A percentile compares a stretch with the other conserved stretches of the same genome.
Conservation (phyloP, 2,888 invertebrate species). For the Chymomyza amoena region DNA sequence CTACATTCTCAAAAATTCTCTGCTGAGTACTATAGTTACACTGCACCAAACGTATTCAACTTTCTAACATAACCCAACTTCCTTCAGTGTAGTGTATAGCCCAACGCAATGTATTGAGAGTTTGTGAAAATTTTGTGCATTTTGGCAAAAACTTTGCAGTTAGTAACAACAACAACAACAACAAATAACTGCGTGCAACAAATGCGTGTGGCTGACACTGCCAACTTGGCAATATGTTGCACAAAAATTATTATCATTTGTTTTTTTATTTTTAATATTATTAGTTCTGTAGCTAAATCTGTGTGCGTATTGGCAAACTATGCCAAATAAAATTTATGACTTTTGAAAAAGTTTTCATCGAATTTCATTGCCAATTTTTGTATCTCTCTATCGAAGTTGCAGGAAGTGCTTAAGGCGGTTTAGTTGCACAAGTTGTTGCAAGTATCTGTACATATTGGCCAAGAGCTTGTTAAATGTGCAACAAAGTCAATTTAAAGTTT, state of each 20-base stretch:
- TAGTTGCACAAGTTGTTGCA: slow-evolving; percentile 43
- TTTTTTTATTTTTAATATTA: slow-evolving; percentile 47
- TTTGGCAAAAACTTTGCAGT: slow-evolving; percentile 13
- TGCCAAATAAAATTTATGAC: slow-evolving; percentile 66
- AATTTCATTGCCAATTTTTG: slow-evolving; percentile 63
- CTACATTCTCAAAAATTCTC: no score
- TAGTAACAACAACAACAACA: no score
- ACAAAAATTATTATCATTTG: slow-evolving; percentile 2
- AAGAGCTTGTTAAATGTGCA: background rate
- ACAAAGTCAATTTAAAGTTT: background rate
- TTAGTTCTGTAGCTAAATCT: background rate
- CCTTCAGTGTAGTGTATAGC: background rate
- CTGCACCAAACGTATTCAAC: no score
- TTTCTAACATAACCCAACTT: background rate
- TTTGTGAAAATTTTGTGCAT: slow-evolving; percentile 40
- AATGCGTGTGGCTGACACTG: background rate
- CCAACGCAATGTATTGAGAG: slow-evolving; percentile 28
- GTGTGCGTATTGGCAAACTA: slow-evolving; percentile 50
- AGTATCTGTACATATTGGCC: background rate
- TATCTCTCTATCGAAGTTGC: background rate
- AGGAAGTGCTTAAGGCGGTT: slow-evolving; percentile 52
- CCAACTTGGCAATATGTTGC: slow-evolving; percentile 45
- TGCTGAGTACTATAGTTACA: no score
- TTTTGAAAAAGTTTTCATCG: slow-evolving; percentile 40
- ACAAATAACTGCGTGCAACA: background rate